A percentile compares a stretch with the other conserved stretches of the same genome.
These are phyloP conservation scores for Macropis europaea DNA, from an alignment of 2,888 invertebrate genomes.

Conservation along the genomic window DNA sequence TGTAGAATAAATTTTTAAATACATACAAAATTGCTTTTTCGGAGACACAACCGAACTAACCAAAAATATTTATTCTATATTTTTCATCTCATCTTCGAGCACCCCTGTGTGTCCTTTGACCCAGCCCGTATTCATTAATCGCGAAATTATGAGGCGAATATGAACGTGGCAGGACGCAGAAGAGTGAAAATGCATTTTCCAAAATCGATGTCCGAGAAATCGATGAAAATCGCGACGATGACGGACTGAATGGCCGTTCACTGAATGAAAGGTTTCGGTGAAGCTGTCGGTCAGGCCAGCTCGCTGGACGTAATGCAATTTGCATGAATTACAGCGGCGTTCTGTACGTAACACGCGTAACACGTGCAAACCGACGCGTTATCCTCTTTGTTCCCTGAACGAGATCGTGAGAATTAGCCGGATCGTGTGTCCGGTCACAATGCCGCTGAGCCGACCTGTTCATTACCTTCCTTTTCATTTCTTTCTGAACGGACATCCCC, in stretches of 20 bases:
- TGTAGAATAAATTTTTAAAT: too few species aligned
- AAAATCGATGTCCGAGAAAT: too few species aligned
- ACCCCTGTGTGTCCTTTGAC: too few species aligned
- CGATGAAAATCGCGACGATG: slow-evolving; percentile 13
- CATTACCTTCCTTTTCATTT: slow-evolving; percentile 9
- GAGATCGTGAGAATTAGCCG: slow-evolving; percentile 53
- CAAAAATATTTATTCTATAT: too few species aligned
- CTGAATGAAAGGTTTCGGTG: slow-evolving; percentile 65
- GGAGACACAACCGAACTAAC: too few species aligned
- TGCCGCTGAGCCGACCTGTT: slow-evolving; percentile 10
- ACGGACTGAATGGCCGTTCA: slow-evolving; percentile 30
- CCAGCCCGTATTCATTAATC: too few species aligned
- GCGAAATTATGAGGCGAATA: too few species aligned
- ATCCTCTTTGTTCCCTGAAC: slow-evolving; percentile 44
- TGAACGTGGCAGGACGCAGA: too few species aligned
- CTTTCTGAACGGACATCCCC: not conserved
- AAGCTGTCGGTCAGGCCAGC: slow-evolving; percentile 46
- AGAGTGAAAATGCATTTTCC: too few species aligned
- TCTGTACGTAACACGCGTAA: slow-evolving; percentile 4
- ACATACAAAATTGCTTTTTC: too few species aligned
- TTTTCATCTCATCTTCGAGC: too few species aligned
- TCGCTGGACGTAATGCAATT: slow-evolving; percentile 66
- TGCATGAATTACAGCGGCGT: slow-evolving; percentile 65
- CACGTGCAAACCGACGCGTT: slow-evolving; percentile 15
- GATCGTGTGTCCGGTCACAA: slow-evolving; percentile 28